A percentile compares a stretch with the other conserved stretches of the same genome.
Conservation (phyloP, 2,797 vertebrate species). For the Masticophis lateralis region DNA sequence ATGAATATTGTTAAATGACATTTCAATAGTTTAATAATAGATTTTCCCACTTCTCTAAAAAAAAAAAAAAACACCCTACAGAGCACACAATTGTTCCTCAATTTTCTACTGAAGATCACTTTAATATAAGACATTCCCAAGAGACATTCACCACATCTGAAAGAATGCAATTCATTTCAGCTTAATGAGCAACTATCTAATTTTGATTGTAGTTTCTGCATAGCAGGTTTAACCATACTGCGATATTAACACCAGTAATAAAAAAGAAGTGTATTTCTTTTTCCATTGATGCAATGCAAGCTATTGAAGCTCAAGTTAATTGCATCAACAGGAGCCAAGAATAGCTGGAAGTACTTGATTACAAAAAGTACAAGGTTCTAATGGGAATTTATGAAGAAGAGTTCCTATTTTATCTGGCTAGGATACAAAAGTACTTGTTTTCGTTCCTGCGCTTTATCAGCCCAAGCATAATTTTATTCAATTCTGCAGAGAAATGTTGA, state of each 20-base stretch:
- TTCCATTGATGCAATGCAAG: neutral
- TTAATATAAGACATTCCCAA: neutral
- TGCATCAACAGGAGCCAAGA: slow-evolving; percentile 32
- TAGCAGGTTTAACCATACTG: slow-evolving; percentile 34
- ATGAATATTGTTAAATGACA: neutral
- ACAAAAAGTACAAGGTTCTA: slow-evolving; percentile 31
- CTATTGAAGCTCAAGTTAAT: slow-evolving; percentile 45
- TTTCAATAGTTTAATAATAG: neutral
- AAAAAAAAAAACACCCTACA: neutral
- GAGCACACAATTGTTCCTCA: neutral
- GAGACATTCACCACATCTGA: neutral
- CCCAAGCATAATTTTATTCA: neutral
- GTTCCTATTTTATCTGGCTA: slow-evolving; percentile 25
- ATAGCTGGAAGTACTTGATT: slow-evolving; percentile 37
- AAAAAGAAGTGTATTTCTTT: slow-evolving; percentile 33
- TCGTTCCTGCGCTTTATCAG: slow-evolving; percentile 38
- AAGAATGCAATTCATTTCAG: neutral
- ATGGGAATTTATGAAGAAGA: slow-evolving; percentile 42
- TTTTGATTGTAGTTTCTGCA: slow-evolving; percentile 26
- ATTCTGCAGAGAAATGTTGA: neutral
- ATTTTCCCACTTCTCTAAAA: neutral
- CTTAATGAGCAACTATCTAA: slow-evolving; percentile 14
- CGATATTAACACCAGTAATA: slow-evolving; percentile 29
- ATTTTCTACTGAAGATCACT: slow-evolving; percentile 21
- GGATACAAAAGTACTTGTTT: slow-evolving; percentile 34